Evolutionary conservation across 2,113 vertebrate genomes (phyloP).

Genomic region (Todiramphus chloris): DNA sequence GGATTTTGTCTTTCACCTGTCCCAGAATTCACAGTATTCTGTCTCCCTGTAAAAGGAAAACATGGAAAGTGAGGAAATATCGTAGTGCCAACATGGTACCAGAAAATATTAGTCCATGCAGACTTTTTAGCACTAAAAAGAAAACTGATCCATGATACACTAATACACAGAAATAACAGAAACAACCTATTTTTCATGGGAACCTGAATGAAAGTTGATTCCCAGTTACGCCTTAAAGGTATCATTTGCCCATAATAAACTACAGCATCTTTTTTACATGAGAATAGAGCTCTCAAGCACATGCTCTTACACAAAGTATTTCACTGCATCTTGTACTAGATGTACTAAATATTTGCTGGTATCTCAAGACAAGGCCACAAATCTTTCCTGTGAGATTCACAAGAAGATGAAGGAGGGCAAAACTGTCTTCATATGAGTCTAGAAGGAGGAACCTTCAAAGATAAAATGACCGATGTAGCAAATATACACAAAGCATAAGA

Average conservation of each 20-base stretch:
- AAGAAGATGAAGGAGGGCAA: neutral
- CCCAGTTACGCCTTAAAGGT: neutral
- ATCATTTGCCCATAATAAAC: neutral
- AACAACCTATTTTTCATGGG: neutral
- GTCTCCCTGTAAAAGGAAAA: neutral
- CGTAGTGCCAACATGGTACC: neutral
- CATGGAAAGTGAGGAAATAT: neutral
- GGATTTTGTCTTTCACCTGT: neutral
- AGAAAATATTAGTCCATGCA: neutral
- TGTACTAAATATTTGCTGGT: neutral
- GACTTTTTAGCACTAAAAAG: neutral
- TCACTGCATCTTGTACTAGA: neutral
- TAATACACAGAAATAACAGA: neutral
- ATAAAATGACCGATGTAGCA: neutral
- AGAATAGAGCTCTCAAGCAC: neutral
- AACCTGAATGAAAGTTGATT: neutral
- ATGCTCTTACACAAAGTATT: neutral
- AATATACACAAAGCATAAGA: neutral
- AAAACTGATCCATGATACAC: neutral
- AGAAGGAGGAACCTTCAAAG: neutral
- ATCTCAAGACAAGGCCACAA: neutral
- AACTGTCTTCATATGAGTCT: neutral
- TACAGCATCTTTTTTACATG: neutral
- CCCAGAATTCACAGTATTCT: neutral
- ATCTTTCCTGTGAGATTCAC: neutral